These are phyloP conservation scores for Stenodera caucasica DNA, from an alignment of 2,888 invertebrate genomes.

Conservation along the genomic window DNA sequence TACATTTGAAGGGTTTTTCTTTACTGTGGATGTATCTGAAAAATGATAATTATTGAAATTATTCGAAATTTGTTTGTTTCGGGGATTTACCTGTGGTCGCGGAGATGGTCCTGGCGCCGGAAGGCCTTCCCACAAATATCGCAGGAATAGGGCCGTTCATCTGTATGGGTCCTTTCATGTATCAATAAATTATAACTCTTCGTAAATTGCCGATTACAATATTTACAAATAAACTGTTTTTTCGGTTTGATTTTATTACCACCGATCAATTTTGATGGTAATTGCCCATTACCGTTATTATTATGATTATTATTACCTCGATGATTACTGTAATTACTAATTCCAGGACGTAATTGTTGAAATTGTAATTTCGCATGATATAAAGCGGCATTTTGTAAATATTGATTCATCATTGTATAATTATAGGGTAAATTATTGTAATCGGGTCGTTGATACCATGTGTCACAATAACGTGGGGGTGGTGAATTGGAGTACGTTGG, in stretches of 20 bases:
- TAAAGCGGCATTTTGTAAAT: conserved; percentile 72
- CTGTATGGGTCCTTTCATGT: conserved; percentile 97
- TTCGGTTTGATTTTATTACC: conserved; percentile 71
- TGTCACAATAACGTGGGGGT: conserved; percentile 30
- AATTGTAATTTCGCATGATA: conserved; percentile 59
- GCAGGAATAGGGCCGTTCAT: conserved; percentile 96
- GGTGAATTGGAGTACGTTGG: conserved; percentile 61
- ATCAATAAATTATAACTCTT: conserved; percentile 97
- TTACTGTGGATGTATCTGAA: conserved; percentile 96
- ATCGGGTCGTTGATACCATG: conserved; percentile 56
- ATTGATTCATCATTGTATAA: conserved; percentile 70
- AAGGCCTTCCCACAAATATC: conserved; percentile 98
- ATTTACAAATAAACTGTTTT: conserved; percentile 98
- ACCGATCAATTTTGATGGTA: conserved; percentile 59
- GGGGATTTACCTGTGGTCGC: conserved; percentile 89
- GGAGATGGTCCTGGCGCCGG: conserved; percentile 91
- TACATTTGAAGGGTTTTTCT: conserved; percentile 97
- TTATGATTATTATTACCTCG: neutral
- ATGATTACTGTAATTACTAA: neutral
- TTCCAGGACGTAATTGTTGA: conserved; percentile 47
- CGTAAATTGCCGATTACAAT: conserved; percentile 97
- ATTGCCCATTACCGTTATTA: conserved; percentile 53
- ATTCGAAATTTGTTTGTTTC: conserved; percentile 95
- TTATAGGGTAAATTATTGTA: conserved; percentile 41
- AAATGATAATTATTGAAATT: conserved; percentile 85